Conservation (phyloP, 2,113 vertebrate species). For the Phylloscopus trochilus region DNA sequence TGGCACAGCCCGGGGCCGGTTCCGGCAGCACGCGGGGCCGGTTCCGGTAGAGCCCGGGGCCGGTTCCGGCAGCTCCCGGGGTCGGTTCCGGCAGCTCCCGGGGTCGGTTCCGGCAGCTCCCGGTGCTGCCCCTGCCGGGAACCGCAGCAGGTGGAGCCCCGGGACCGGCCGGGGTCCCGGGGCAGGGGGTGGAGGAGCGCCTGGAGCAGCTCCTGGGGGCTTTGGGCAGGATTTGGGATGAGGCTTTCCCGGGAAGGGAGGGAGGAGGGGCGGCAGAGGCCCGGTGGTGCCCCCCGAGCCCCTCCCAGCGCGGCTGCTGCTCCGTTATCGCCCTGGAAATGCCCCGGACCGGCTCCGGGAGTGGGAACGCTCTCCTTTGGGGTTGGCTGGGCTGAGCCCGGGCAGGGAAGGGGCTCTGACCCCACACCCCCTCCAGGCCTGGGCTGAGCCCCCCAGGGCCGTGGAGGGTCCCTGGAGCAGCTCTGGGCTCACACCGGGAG, state of each 20-base stretch:
- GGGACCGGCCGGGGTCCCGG: fast-evolving
- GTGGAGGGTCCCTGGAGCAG: background rate
- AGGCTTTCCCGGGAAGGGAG: background rate
- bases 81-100: too few relatives aligned
- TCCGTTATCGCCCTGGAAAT: background rate
- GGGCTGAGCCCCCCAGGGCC: background rate
- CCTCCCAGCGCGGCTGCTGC: background rate
- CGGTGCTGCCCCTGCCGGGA: background rate
- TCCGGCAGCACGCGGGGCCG: too few relatives aligned
- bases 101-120: too few relatives aligned
- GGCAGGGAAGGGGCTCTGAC: too few relatives aligned
- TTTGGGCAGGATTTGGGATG: background rate
- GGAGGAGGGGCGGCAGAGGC: background rate
- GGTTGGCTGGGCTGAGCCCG: background rate
- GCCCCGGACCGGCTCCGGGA: fast-evolving
- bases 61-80: too few relatives aligned
- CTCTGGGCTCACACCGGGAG: background rate
- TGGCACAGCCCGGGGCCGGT: too few relatives aligned
- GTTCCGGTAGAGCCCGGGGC: too few relatives aligned
- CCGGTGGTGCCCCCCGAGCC: background rate
- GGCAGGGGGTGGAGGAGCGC: fast-evolving
- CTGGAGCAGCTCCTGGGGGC: background rate
- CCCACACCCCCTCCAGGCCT: too few relatives aligned
- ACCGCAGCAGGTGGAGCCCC: fast-evolving
- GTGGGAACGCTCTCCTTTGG: background rate